Base-by-base conservation (phyloP, 1,140 invertebrate species). In the Aphaenogaster rudis region DNA sequence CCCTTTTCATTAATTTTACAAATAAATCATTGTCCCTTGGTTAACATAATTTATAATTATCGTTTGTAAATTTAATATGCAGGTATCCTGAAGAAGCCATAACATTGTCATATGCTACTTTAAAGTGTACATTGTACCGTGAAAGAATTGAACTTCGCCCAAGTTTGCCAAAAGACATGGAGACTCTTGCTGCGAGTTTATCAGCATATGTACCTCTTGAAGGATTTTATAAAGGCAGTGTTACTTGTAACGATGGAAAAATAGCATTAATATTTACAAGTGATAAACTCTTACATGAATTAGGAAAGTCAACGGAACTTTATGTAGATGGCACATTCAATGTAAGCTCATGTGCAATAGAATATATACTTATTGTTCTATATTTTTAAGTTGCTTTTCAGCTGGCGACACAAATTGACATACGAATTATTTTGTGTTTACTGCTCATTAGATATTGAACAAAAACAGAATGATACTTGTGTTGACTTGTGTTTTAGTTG, bases 231-330 rank as follows among this genome's bases (percentile, higher is more conserved):
- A 66, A 66, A 66, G 63, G 7, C 36, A 36, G 15, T 39, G 17
- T 66, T 8, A 66, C 63, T 66, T 66, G 15, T 13, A 42, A 39
- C 2, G 17, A 66, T 66, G 64, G 64, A 66, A 76, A 76, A 33
- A 76, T 17, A 39, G 50, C 50, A 59, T 57, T 76, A 39, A 36
- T 66, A 66, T 66, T 66, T 66, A 39, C 63, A 66, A 66, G 13
- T 66, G 17, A 66, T 66, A 17, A 7, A 39, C 36, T 66, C 15
- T 66, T 66, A 42, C 15, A 66, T n/a, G 63, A 42, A 66, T 42
- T 36, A 42, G 36, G 33, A 66, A 66, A 66, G 36, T 66, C 63
- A 42, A 66, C 63, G 33, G 63, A 66, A 59, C 59, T 61, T 61
- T 61, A 61, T 61, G 59, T 61, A 21, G 59, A 61, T 61, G 59